Conservation (phyloP, 2,888 invertebrate species). For the Digitonthophagus gazella region DNA sequence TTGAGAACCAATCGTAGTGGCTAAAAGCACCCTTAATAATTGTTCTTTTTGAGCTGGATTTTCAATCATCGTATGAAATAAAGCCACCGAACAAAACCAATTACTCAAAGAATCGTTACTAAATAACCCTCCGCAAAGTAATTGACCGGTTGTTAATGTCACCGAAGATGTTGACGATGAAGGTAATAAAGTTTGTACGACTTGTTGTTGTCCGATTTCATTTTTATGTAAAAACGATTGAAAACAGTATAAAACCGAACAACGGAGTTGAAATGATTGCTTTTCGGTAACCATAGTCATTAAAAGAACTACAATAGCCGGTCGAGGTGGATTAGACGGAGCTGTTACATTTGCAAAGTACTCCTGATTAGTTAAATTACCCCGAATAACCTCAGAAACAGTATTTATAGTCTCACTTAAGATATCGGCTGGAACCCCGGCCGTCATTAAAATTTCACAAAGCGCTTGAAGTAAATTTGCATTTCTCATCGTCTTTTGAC, state of each 20-base stretch:
- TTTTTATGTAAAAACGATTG: constrained; percentile 95
- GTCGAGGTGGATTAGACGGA: constrained; percentile 89
- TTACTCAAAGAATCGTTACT: constrained; percentile 84
- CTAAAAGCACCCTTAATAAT: constrained; percentile 84
- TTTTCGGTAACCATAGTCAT: constrained; percentile 99
- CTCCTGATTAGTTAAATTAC: constrained; percentile 87
- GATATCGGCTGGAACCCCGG: constrained; percentile 94
- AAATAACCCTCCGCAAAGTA: constrained; percentile 90
- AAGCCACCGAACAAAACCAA: constrained; percentile 92
- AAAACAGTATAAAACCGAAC: constrained; percentile 96
- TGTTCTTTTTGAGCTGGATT: constrained; percentile 86
- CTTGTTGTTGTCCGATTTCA: constrained; percentile 79
- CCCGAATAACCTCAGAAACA: constrained; percentile 81
- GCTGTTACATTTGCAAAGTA: constrained; percentile 87
- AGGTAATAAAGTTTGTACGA: constrained; percentile 91
- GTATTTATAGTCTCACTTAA: constrained; percentile 94
- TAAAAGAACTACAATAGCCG: constrained; percentile 89
- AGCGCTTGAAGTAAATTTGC: constrained; percentile 79
- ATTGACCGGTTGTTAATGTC: constrained; percentile 76
- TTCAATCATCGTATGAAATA: constrained; percentile 87
- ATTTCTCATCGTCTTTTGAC: constrained; percentile 86
- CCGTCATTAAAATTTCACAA: constrained; percentile 91
- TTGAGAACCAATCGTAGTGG: constrained; percentile 77
- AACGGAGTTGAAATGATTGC: constrained; percentile 84
- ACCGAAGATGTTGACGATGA: constrained; percentile 70